Evolutionary conservation across 2,888 invertebrate species (phyloP), one percentile per base, ranked within the genome.

Genomic region (Drosophila mettleri): DNA sequence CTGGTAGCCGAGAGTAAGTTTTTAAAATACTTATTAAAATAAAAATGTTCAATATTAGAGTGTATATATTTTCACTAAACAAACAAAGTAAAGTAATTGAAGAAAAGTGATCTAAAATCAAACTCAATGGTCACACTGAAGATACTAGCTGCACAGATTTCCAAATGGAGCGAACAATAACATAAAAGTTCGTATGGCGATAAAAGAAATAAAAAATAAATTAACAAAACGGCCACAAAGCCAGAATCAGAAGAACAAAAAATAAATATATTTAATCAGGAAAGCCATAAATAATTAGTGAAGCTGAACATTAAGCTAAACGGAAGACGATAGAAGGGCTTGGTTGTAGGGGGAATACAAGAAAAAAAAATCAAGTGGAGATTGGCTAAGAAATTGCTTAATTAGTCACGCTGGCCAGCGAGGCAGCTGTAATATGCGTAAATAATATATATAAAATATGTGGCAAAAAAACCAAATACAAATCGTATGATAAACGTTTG

Each of bases 311-410:
- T 70, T 65, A 74, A 69, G 63, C 55, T 54, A 41, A 61, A 36
- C 43, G 48, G 59, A 59, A 59, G 34, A 24, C 55, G 39, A 12
- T 14, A 45, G 48, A 16, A 14, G 36, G n/a, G 3, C 18, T 29
- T 20, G 24, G 43, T 5, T 10, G 12, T 5, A 8, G 3, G 18
- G 2, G 4, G 10, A 0, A 18, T 9, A 22, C 20, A n/a, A n/a
- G 18, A 4, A 18, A n/a, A 31, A 61, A 49, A 18, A 53, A 29
- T 27, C 54, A 63, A 54, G 65, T 61, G 43, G 16, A 77, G 73
- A 86, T 80, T 85, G 85, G 78, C 76, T 82, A 78, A 82, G 78
- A 87, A 85, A 85, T 85, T 87, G 87, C 87, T 85, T 87, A 85
- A 85, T 85, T 87, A 85, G 87, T 85, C 83, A 87, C 71, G 80